Evolutionary conservation across 1,140 invertebrate genomes (phyloP).

Genomic region (Choristoneura fumiferana): DNA sequence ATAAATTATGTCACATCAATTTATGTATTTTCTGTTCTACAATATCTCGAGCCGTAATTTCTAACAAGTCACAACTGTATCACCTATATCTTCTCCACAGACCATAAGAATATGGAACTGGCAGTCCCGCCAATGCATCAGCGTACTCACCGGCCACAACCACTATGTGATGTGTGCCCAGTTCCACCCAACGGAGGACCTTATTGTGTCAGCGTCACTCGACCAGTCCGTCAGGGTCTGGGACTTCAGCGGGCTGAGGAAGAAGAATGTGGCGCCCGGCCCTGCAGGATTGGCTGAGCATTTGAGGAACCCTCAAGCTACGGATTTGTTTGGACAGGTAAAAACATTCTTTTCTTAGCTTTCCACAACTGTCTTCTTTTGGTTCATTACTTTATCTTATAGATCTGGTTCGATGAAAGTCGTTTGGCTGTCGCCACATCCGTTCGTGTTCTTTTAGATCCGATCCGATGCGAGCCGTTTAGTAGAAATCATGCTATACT

Average conservation of each 20-base stretch:
- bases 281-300: conserved; percentile 94
- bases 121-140: conserved; percentile 99
- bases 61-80: too few relatives aligned
- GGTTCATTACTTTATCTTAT: too few relatives aligned
- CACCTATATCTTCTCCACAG: conserved; percentile 40
- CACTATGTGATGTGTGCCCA: conserved; percentile 99
- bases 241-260: conserved; percentile 98
- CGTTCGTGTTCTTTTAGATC: too few relatives aligned
- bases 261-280: conserved; percentile 98
- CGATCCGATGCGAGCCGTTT: too few relatives aligned
- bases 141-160: conserved; percentile 97
- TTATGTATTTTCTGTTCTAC: too few relatives aligned
- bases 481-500: too few relatives aligned
- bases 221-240: conserved; percentile 99
- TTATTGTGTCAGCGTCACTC: conserved; percentile 97
- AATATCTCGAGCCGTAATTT: too few relatives aligned
- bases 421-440: too few relatives aligned
- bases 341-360: too few relatives aligned
- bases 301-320: conserved; percentile 90
- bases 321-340: conserved; percentile 94
- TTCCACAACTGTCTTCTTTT: too few relatives aligned
- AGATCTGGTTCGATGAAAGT: too few relatives aligned
- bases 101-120: conserved; percentile 99
- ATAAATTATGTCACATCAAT: too few relatives aligned
- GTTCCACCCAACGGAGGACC: conserved; percentile 98